phyloP scores from a whole-genome alignment of 2,797 vertebrate genomes.

The Paramormyrops hopkinsi region DNA sequence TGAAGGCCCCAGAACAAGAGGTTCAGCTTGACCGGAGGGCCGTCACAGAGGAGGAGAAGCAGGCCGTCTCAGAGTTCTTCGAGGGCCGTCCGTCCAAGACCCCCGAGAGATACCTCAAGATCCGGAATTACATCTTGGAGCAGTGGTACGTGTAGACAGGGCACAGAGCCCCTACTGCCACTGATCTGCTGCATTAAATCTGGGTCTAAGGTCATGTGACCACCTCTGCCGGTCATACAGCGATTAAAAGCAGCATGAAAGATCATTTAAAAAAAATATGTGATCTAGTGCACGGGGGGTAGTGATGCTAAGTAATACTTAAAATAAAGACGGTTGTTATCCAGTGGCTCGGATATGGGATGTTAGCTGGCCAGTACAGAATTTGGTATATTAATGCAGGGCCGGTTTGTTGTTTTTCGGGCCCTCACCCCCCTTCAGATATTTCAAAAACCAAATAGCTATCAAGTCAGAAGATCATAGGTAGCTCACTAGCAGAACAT shows the following conservation, averaged over 20 bases:
- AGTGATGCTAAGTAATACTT: neutral
- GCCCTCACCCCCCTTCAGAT: neutral
- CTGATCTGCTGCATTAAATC: neutral
- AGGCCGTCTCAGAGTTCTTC: conserved; percentile 95
- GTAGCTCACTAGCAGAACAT: neutral
- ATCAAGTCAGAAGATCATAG: neutral
- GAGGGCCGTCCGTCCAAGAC: conserved; percentile 93
- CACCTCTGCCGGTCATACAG: neutral
- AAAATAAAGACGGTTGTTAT: neutral
- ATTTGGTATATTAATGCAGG: neutral
- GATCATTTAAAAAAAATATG: neutral
- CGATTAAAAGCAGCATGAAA: neutral
- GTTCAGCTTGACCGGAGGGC: conserved; percentile 69
- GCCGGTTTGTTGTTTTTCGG: neutral
- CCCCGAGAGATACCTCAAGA: conserved; percentile 91
- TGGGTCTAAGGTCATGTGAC: neutral
- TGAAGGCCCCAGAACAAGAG: conserved; percentile 85
- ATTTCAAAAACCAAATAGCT: neutral
- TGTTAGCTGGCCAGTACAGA: neutral
- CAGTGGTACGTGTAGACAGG: conserved; percentile 72
- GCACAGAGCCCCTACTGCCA: neutral
- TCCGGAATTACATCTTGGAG: conserved; percentile 95
- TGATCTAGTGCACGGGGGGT: neutral
- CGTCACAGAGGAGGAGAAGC: conserved; percentile 89
- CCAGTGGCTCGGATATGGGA: neutral